phyloP scores from a whole-genome alignment of 2,113 vertebrate species.

The Anser cygnoides region DNA sequence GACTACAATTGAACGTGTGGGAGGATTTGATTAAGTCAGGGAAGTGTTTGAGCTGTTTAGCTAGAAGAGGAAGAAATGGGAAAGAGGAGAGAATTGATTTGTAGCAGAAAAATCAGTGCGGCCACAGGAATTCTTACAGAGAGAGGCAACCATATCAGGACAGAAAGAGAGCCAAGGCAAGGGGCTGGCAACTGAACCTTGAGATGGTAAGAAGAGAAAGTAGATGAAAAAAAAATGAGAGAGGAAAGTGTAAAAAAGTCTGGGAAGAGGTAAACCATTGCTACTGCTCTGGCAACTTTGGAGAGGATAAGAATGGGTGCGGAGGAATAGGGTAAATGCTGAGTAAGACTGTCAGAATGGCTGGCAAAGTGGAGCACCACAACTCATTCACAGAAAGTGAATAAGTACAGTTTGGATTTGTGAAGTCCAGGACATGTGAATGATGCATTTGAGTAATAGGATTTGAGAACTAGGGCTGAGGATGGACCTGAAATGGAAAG shows the following conservation, averaged over 20 bases:
- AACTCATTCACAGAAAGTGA: background rate
- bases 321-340: background rate
- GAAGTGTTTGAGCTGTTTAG: conserved; percentile 28
- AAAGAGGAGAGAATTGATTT: conserved; percentile 25
- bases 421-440: background rate
- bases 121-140: conserved; percentile 33
- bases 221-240: background rate
- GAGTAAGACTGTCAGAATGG: background rate
- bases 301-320: background rate
- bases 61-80: background rate
- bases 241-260: background rate
- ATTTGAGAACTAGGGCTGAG: background rate
- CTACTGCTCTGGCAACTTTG: background rate
- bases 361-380: background rate
- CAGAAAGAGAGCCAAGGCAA: background rate
- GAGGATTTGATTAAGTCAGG: conserved; percentile 57
- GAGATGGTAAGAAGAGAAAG: background rate
- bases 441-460: background rate
- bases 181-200: background rate
- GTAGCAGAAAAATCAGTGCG: conserved; percentile 7
- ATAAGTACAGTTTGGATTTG: background rate
- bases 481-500: background rate
- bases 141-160: background rate
- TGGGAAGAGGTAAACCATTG: background rate
- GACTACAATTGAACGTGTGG: background rate